Evolutionary conservation across 30 jellyfish, hydroid and myxozoan genomes (phyloP).

Genomic region (Aurelia sp.): DNA sequence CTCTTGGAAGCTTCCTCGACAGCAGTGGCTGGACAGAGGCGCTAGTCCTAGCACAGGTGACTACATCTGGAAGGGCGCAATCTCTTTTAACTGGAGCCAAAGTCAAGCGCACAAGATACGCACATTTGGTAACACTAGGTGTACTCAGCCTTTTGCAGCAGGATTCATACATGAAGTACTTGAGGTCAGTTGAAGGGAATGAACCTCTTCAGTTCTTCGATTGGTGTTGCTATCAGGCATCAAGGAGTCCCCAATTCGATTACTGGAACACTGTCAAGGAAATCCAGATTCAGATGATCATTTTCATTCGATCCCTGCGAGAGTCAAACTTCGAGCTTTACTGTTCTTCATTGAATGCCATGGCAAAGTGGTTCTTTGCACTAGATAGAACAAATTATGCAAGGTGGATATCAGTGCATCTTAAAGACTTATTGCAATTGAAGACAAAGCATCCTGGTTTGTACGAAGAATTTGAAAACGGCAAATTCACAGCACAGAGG

Average conservation of each 20-base stretch:
- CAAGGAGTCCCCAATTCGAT: background rate
- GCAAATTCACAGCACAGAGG: slow-evolving; percentile 27
- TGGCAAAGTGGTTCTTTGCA: slow-evolving; percentile 46
- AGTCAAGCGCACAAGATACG: too few relatives aligned
- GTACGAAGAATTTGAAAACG: slow-evolving; percentile 12
- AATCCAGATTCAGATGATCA: background rate
- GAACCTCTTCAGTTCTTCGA: too few relatives aligned
- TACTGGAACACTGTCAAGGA: slow-evolving; percentile 14
- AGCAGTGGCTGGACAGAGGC: too few relatives aligned
- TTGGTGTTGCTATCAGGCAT: too few relatives aligned
- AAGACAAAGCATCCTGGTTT: slow-evolving; percentile 5
- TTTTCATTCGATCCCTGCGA: slow-evolving; percentile 36
- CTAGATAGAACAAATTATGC: slow-evolving; percentile 36
- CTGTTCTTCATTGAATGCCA: slow-evolving; percentile 5
- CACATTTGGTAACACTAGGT: too few relatives aligned
- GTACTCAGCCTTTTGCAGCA: too few relatives aligned
- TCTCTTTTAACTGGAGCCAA: too few relatives aligned
- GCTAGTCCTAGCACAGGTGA: too few relatives aligned
- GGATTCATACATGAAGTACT: too few relatives aligned
- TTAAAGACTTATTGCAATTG: slow-evolving; percentile 12
- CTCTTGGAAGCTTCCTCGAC: too few relatives aligned
- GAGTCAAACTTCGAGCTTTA: slow-evolving; percentile 18
- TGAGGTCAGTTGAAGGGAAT: too few relatives aligned
- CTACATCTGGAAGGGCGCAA: too few relatives aligned
- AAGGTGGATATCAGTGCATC: slow-evolving; percentile 51